Evolutionary conservation across 2,797 vertebrate species (phyloP).

Genomic region (Hybognathus amarus): DNA sequence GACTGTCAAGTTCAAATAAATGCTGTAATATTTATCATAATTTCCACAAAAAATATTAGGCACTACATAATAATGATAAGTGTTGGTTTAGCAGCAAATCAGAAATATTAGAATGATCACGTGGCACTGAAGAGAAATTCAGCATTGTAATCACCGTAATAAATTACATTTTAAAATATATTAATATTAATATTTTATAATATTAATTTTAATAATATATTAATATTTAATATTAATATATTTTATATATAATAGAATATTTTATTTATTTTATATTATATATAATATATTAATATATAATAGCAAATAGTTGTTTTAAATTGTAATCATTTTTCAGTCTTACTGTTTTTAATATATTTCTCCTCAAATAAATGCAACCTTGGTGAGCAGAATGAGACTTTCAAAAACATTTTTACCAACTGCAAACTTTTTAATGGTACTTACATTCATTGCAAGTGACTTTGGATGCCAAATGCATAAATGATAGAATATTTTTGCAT

Average conservation of each 20-base stretch:
- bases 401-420: background rate
- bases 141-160: background rate
- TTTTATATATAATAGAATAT: no score
- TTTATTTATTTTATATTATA: no score
- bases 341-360: background rate
- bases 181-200: no score
- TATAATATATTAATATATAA: no score
- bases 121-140: background rate
- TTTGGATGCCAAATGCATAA: background rate
- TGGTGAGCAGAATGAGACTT: background rate
- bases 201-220: no score
- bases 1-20: background rate
- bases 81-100: no score
- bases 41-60: no score
- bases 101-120: background rate
- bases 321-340: no score
- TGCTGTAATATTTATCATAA: background rate
- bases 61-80: background rate
- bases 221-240: no score
- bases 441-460: background rate
- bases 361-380: background rate
- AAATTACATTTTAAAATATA: no score
- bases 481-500: conserved; percentile 4
- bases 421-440: background rate
- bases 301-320: no score